Conservation (phyloP, 1,140 invertebrate genomes). For the Tetramorium alpestre region DNA sequence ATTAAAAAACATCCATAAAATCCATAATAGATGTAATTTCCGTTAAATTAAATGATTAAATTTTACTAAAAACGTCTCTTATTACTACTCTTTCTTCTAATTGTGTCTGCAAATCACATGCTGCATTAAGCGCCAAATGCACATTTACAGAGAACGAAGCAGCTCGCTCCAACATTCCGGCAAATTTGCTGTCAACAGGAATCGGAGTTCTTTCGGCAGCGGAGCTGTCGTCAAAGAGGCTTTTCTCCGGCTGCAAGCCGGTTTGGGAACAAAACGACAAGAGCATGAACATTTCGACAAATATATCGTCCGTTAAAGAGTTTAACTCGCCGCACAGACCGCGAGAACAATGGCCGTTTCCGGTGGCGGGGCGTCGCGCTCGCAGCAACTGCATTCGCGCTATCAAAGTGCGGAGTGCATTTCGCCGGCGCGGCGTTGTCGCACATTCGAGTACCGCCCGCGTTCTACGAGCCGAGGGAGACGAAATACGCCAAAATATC, state of each 20-base stretch:
- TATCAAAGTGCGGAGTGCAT: background rate
- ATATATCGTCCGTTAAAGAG: constrained; percentile 50
- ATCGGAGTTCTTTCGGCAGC: constrained; percentile 9
- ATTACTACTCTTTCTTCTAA: background rate
- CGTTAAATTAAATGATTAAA: background rate
- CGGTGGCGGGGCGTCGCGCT: background rate
- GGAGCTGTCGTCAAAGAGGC: background rate
- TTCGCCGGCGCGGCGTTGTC: constrained; percentile 7
- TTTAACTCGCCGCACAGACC: constrained; percentile 19
- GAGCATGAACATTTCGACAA: constrained; percentile 12
- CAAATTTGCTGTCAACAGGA: constrained; percentile 14
- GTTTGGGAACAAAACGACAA: background rate
- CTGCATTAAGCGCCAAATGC: background rate
- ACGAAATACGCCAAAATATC: constrained; percentile 49
- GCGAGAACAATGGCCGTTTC: constrained; percentile 19
- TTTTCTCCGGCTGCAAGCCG: background rate
- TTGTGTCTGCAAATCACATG: background rate
- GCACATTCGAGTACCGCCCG: background rate
- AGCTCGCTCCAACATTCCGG: background rate
- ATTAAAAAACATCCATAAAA: constrained; percentile 1
- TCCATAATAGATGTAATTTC: background rate
- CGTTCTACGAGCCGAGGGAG: background rate
- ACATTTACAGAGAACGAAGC: background rate
- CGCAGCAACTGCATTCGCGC: constrained; percentile 6
- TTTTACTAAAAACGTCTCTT: background rate